Percentiles rank a stretch among this genome's conserved stretches.
These are phyloP conservation scores for Rhyzopertha dominica DNA, from an alignment of 1,140 invertebrate genomes.

Conservation along the genomic window DNA sequence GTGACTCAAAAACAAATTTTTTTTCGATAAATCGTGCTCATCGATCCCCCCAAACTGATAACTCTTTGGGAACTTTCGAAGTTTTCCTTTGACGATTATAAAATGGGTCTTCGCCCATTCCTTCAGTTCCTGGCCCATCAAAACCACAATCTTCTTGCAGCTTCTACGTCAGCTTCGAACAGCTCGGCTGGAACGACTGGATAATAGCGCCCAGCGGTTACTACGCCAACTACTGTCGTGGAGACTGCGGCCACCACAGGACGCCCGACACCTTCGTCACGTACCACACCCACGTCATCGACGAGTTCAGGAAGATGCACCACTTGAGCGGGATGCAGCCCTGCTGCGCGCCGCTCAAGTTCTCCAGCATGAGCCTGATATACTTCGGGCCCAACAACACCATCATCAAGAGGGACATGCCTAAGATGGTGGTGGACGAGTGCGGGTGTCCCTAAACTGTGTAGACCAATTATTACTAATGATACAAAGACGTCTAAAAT, in stretches of 20 bases:
- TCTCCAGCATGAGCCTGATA: constrained; percentile 87
- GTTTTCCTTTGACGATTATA: too few species aligned
- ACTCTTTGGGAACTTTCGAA: too few species aligned
- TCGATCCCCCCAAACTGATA: too few species aligned
- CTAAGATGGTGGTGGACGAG: constrained; percentile 95
- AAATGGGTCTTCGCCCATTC: too few species aligned
- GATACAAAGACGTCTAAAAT: too few species aligned
- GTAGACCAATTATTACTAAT: too few species aligned
- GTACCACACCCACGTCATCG: constrained; percentile 85
- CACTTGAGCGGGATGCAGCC: constrained; percentile 71
- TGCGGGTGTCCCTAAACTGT: constrained; percentile 87
- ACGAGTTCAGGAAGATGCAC: constrained; percentile 77
- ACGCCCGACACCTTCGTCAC: constrained; percentile 80
- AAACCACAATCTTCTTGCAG: not conserved
- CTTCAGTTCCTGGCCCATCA: too few species aligned
- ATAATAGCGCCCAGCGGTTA: constrained; percentile 84
- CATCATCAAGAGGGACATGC: constrained; percentile 89
- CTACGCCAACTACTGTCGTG: constrained; percentile 91
- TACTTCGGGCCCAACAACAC: constrained; percentile 88
- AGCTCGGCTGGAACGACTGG: constrained; percentile 92
- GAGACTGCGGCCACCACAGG: constrained; percentile 72
- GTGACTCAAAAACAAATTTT: too few species aligned
- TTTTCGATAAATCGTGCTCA: too few species aligned
- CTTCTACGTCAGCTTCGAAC: constrained; percentile 83
- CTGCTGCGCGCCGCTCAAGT: constrained; percentile 91